Percentiles rank a stretch among this genome's conserved stretches.
Conservation (phyloP, 2,113 vertebrate species). For the Anas platyrhynchos region DNA sequence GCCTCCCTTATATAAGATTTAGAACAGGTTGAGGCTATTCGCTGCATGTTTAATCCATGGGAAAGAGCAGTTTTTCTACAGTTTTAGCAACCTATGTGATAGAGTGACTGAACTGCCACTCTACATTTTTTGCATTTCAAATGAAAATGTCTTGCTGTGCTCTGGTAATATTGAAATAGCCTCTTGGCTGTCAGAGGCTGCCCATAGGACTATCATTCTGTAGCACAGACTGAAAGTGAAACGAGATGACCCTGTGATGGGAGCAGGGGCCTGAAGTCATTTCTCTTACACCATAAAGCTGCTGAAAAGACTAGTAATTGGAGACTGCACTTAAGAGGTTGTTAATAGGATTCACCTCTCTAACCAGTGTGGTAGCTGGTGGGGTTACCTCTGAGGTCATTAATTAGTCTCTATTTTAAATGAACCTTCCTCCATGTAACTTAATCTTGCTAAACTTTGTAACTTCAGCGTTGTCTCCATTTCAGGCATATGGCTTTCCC, state of each 20-base stretch:
- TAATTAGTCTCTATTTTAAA: constrained; percentile 55
- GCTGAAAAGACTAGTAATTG: constrained; percentile 66
- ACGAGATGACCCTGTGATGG: constrained; percentile 39
- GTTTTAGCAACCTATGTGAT: neutral
- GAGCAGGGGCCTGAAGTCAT: constrained; percentile 21
- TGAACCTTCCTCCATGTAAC: constrained; percentile 46
- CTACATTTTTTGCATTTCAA: neutral
- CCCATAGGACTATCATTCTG: neutral
- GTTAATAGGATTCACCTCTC: constrained; percentile 57
- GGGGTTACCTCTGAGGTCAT: constrained; percentile 63
- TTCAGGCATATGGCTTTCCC: constrained; percentile 26
- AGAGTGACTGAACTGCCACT: neutral
- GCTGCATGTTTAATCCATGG: neutral
- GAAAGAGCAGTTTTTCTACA: constrained; percentile 6
- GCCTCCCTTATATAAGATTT: neutral
- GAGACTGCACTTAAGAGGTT: constrained; percentile 48
- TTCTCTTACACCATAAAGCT: constrained; percentile 47
- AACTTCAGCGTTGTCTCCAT: neutral
- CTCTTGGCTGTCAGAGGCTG: neutral
- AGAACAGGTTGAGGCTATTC: neutral
- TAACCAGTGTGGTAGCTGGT: constrained; percentile 35
- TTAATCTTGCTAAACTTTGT: constrained; percentile 45
- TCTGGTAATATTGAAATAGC: constrained; percentile 6
- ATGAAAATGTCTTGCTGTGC: constrained; percentile 23
- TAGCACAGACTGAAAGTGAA: constrained; percentile 25